Conservation (phyloP, 1,140 invertebrate species). For the Achroia grisella region DNA sequence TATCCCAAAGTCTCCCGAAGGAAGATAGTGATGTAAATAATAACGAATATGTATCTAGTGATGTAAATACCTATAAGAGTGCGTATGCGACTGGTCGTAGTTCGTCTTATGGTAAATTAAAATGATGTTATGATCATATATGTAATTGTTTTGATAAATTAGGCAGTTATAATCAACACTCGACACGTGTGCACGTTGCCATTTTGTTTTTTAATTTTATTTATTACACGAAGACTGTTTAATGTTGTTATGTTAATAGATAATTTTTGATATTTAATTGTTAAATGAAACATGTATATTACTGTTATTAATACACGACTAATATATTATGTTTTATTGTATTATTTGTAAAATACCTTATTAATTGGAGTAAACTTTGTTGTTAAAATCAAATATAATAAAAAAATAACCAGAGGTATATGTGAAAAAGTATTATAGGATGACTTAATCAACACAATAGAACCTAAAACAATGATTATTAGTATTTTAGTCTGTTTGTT, state of each 20-base stretch:
- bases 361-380: no score
- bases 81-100: slow-evolving; percentile 26
- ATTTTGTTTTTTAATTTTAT: neutral
- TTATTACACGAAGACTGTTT: slow-evolving; percentile 3
- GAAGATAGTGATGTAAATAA: slow-evolving; percentile 42
- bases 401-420: no score
- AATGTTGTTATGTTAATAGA: neutral
- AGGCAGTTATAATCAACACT: neutral
- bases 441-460: no score
- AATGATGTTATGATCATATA: slow-evolving; percentile 6
- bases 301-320: no score
- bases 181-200: no score
- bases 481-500: no score
- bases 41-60: slow-evolving; percentile 41
- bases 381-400: no score
- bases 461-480: no score
- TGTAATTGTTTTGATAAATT: neutral
- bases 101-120: slow-evolving; percentile 27
- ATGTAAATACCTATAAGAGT: slow-evolving; percentile 41
- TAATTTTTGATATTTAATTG: neutral
- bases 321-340: no score
- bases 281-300: no score
- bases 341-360: no score
- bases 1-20: slow-evolving; percentile 32
- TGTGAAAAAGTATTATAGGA: no score